These are phyloP conservation scores for Pardalotus punctatus DNA, from an alignment of 2,113 vertebrate genomes.

Conservation along the genomic window DNA sequence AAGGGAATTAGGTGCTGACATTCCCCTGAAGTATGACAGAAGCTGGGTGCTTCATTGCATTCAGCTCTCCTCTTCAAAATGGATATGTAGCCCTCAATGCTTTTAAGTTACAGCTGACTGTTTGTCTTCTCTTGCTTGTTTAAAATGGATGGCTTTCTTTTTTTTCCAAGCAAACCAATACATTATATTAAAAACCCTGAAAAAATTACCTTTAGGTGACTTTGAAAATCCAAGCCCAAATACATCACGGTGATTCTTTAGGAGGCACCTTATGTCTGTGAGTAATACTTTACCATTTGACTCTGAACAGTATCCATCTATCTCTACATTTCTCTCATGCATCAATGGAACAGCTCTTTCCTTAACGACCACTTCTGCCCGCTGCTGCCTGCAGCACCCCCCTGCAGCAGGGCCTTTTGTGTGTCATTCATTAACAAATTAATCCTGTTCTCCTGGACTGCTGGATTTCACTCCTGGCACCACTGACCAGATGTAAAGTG, in stretches of 20 bases:
- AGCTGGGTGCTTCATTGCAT: neutral
- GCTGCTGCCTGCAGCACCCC: neutral
- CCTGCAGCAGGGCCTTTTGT: neutral
- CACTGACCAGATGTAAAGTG: neutral
- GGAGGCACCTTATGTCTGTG: neutral
- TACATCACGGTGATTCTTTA: neutral
- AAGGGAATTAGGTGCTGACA: neutral
- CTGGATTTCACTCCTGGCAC: slow-evolving; percentile 14
- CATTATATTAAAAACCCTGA: neutral
- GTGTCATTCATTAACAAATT: slow-evolving; percentile 14
- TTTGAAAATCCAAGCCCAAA: slow-evolving; percentile 18
- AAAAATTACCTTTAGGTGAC: slow-evolving; percentile 1
- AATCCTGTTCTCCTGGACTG: neutral
- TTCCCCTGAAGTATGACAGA: neutral
- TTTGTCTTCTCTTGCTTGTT: neutral
- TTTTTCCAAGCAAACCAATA: neutral
- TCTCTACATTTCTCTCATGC: neutral
- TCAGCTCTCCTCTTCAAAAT: neutral
- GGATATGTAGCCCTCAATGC: neutral
- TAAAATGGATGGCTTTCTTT: neutral
- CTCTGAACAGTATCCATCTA: neutral
- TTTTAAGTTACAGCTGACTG: neutral
- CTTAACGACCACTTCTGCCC: neutral
- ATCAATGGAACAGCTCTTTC: neutral
- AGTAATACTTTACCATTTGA: neutral